A percentile compares a stretch with the other conserved stretches of the same genome.
phyloP scores from a whole-genome alignment of 64 coral and sea anemone species.

The Montipora foliosa region DNA sequence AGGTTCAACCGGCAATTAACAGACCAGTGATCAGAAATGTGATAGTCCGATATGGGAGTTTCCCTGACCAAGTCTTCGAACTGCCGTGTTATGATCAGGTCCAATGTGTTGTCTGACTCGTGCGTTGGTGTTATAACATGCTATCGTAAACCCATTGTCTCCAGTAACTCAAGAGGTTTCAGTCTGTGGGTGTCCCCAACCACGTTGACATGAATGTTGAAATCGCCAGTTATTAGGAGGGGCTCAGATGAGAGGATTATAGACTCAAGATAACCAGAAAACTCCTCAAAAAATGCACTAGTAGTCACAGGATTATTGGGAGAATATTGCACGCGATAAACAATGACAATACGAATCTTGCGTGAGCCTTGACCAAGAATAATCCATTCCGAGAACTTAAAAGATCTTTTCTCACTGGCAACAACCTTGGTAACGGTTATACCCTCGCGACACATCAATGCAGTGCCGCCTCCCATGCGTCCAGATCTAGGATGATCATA shows the following conservation, averaged over 20 bases:
- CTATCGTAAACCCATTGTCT: too few relatives aligned
- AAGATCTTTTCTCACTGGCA: conserved; percentile 48
- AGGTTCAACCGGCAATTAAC: conserved; percentile 3
- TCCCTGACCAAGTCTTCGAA: too few relatives aligned
- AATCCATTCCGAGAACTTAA: conserved; percentile 70
- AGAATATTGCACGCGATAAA: conserved; percentile 72
- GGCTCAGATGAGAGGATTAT: conserved; percentile 81
- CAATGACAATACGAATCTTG: conserved; percentile 55
- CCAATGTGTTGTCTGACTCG: too few relatives aligned
- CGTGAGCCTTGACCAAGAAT: conserved; percentile 62
- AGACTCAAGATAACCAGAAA: conserved; percentile 73
- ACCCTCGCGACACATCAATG: conserved; percentile 44
- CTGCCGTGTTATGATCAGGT: too few relatives aligned
- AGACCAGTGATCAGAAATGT: too few relatives aligned
- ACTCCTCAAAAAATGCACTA: conserved; percentile 69
- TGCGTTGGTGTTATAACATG: too few relatives aligned
- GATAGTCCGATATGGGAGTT: too few relatives aligned
- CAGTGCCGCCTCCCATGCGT: conserved; percentile 28
- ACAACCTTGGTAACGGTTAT: conserved; percentile 40
- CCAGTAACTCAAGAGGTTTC: too few relatives aligned
- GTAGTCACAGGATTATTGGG: conserved; percentile 63
- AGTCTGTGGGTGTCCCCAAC: too few relatives aligned
- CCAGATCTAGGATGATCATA: conserved; percentile 46
- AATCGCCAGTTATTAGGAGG: too few relatives aligned
- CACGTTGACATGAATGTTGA: too few relatives aligned